Base-by-base conservation (phyloP, 2,888 invertebrate genomes). In the Nomada lathburiana region DNA sequence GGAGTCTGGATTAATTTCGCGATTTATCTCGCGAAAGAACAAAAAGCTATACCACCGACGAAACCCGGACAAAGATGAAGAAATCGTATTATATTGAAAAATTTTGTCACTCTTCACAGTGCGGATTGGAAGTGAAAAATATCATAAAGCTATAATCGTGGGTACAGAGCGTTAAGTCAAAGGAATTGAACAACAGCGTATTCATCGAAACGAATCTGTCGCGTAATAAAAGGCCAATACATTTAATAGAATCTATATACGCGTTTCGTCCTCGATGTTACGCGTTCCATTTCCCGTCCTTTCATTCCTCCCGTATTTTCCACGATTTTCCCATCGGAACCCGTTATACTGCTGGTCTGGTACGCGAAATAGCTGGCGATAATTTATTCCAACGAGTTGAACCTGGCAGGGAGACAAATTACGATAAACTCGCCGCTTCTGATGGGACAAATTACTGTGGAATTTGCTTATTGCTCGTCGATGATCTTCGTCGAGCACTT, bases 391-490 rank as follows among this genome's bases (percentile, higher is more conserved):
- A 44, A 13, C 18, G 72, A 60, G 75, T 79, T 60, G 67, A 36
- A 53, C 36, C 13, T 44, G 62, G 53, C 53, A 60, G 78, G 9
- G 13, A 82, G 68, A 65, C 52, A 52, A 72, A 65, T 82, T 57
- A 60, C 59, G 57, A n/a, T n/a, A 7, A 50, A n/a, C 18, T 55
- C 20, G 62, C 36, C 10, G 29, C 16, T 47, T 64, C 68, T 88
- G 88, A 90, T 85, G 80, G 78, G 36, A 67, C 64, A 18, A 55
- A 62, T 47, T 70, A 59, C 76, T 29, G 63, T 47, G 73, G 80
- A 85, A 90, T 86, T 36, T 82, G 86, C 85, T 91, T 91, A 91
- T 91, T 89, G 89, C 84, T 87, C 84, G 88, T 84, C 86, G 86
- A 88, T 89, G 84, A 79, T 84, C 85, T 75, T 80, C 80, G 71